Conservation (phyloP, 2,797 vertebrate species). For the Apogon hyalosoma region DNA sequence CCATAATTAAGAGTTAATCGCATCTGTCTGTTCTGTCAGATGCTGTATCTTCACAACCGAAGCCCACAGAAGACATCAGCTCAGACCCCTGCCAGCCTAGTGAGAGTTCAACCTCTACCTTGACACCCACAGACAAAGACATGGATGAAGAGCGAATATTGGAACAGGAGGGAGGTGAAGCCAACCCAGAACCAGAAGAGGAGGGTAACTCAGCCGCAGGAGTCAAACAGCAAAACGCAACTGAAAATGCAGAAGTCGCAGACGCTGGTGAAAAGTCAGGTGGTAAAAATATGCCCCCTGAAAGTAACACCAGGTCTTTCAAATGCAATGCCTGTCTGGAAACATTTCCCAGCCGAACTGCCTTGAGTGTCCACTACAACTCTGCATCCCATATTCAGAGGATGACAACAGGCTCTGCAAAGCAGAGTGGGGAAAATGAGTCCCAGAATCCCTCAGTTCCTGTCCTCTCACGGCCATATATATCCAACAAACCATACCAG, state of each 20-base stretch:
- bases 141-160: constrained; percentile 77
- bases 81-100: constrained; percentile 73
- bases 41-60: constrained; percentile 70
- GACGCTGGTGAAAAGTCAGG: constrained; percentile 67
- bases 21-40: constrained; percentile 66
- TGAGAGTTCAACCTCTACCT: constrained; percentile 64
- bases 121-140: constrained; percentile 66
- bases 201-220: constrained; percentile 67
- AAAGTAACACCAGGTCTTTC: constrained; percentile 83
- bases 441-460: constrained; percentile 53
- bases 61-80: constrained; percentile 66
- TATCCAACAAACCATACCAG: constrained; percentile 92
- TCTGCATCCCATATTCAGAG: constrained; percentile 91
- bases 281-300: constrained; percentile 73
- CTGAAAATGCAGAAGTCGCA: constrained; percentile 69
- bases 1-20: constrained; percentile 2
- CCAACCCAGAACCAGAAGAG: constrained; percentile 67
- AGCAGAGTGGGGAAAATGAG: constrained; percentile 69
- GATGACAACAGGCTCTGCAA: constrained; percentile 87
- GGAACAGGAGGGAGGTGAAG: constrained; percentile 72
- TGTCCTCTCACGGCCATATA: constrained; percentile 77
- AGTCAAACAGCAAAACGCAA: constrained; percentile 71
- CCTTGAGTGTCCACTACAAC: constrained; percentile 92
- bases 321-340: constrained; percentile 93
- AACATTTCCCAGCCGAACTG: constrained; percentile 90